Conservation (phyloP, 2,888 invertebrate genomes). For the Willowsia nigromaculata region DNA sequence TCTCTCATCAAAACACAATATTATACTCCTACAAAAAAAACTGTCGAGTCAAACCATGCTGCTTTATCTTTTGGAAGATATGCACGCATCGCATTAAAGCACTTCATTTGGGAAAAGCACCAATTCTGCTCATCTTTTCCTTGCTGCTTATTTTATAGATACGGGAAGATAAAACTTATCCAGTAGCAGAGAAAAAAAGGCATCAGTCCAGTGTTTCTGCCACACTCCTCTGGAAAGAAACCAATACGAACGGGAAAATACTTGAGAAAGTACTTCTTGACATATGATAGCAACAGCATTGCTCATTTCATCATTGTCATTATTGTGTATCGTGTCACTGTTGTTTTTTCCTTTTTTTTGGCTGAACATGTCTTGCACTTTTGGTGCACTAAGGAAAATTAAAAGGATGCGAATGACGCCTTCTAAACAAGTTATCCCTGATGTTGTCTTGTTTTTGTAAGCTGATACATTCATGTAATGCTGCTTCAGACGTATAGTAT, state of each 20-base stretch:
- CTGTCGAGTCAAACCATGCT: slow-evolving; percentile 30
- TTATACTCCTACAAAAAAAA: slow-evolving; percentile 4
- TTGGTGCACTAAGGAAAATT: slow-evolving; percentile 32
- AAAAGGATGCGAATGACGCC: slow-evolving; percentile 35
- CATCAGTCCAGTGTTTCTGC: neutral
- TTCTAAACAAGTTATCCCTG: neutral
- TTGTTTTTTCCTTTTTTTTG: neutral
- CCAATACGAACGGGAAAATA: neutral
- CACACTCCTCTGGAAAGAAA: neutral
- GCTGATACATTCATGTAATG: neutral
- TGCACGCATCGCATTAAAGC: slow-evolving; percentile 43
- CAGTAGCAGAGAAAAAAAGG: neutral
- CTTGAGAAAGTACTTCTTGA: slow-evolving; percentile 1
- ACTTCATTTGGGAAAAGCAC: neutral
- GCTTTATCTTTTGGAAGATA: slow-evolving; percentile 57
- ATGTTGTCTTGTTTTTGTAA: neutral
- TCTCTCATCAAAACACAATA: slow-evolving; percentile 40
- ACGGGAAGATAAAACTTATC: neutral
- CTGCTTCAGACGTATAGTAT: neutral
- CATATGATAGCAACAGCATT: slow-evolving; percentile 7
- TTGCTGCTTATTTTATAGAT: neutral
- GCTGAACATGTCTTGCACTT: neutral
- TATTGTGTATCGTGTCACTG: neutral
- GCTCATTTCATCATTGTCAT: slow-evolving; percentile 16
- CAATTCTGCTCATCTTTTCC: neutral